Conservation (phyloP, 2,797 vertebrate genomes). For the Malacoctenus gilli region DNA sequence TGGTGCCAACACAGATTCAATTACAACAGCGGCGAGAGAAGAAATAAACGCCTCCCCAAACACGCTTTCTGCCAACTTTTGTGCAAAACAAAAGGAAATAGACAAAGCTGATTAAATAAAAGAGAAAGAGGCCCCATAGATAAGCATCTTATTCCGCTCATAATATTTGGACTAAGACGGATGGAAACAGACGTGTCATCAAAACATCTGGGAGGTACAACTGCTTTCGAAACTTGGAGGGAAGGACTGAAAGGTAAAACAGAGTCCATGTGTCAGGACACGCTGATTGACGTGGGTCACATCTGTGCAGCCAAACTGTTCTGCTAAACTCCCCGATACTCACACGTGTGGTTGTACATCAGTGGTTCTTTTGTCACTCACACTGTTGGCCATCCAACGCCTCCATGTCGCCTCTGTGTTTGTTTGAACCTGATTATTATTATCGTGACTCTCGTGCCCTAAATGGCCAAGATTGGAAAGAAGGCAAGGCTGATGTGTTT, state of each 20-base stretch:
- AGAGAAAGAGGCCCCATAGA: conserved; percentile 32
- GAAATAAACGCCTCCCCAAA: conserved; percentile 30
- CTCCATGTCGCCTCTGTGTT: too few species aligned
- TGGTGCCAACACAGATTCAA: conserved; percentile 32
- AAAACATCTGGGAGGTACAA: background rate
- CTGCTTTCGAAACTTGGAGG: conserved; percentile 32
- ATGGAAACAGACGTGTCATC: conserved; percentile 53
- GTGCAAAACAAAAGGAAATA: conserved; percentile 51
- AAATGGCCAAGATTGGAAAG: too few species aligned
- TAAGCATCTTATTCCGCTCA: conserved; percentile 55
- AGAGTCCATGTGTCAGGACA: background rate
- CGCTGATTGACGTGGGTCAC: too few species aligned
- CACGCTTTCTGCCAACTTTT: conserved; percentile 35
- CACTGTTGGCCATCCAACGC: too few species aligned
- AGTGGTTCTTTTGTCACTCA: too few species aligned
- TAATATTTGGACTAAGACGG: conserved; percentile 47
- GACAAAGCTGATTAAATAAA: conserved; percentile 60
- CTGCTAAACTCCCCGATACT: too few species aligned
- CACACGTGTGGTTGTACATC: too few species aligned
- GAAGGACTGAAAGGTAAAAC: conserved; percentile 38
- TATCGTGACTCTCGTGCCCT: too few species aligned
- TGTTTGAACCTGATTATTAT: too few species aligned
- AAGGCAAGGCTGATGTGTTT: too few species aligned
- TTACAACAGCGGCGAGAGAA: conserved; percentile 27
- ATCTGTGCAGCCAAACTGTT: background rate